phyloP scores from a whole-genome alignment of 2,797 vertebrate genomes.

The Microhierax caerulescens region DNA sequence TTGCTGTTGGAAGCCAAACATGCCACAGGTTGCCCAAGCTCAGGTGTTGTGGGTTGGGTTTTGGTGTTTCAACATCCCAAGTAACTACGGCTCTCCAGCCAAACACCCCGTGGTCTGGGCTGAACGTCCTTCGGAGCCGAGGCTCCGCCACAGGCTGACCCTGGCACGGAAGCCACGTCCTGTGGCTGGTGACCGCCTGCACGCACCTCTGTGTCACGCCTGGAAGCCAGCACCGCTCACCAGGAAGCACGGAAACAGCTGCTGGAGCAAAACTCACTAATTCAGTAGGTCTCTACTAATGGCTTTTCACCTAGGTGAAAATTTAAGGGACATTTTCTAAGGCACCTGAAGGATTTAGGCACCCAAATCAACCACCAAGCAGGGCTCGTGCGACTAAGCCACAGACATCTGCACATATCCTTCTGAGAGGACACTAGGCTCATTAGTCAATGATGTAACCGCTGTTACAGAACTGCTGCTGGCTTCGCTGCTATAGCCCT shows the following conservation, averaged over 20 bases:
- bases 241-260: rapidly evolving
- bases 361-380: neutral
- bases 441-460: neutral
- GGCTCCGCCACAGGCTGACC: neutral
- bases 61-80: neutral
- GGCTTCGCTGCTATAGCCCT: neutral
- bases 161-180: neutral
- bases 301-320: neutral
- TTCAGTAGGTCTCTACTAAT: neutral
- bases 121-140: rapidly evolving
- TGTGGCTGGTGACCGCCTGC: neutral
- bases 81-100: neutral
- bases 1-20: neutral
- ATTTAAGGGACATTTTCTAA: neutral
- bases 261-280: neutral
- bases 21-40: rapidly evolving
- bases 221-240: neutral
- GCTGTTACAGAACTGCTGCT: neutral
- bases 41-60: neutral
- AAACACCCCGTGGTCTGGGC: neutral
- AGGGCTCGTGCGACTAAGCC: neutral
- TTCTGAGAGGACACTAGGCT: neutral
- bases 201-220: neutral
- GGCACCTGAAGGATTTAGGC: neutral
- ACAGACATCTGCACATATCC: neutral